phyloP scores from a whole-genome alignment of 2,113 vertebrate species.

The Hippocampus barbouri region DNA sequence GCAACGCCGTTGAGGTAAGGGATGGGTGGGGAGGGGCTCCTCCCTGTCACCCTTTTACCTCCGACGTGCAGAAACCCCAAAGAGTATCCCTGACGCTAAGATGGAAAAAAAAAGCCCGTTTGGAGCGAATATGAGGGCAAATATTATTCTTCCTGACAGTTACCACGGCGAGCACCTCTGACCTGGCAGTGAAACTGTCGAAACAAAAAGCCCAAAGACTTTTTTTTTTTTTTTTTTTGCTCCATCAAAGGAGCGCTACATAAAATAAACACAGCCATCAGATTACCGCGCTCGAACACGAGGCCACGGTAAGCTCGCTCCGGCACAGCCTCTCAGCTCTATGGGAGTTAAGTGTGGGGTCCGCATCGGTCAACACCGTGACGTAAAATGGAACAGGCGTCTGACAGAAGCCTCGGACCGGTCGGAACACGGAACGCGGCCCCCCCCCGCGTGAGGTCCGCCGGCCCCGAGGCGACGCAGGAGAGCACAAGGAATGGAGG shows the following conservation, averaged over 20 bases:
- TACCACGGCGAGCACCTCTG: conserved; percentile 77
- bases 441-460: conserved; percentile 67
- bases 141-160: conserved; percentile 82
- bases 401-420: conserved; percentile 75
- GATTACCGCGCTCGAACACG: conserved; percentile 76
- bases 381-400: conserved; percentile 82
- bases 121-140: conserved; percentile 77
- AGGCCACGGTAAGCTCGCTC: conserved; percentile 62
- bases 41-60: conserved; percentile 46
- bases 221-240: conserved; percentile 74
- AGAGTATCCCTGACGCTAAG: conserved; percentile 76
- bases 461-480: conserved; percentile 42
- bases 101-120: conserved; percentile 80
- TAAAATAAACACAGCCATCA: conserved; percentile 82
- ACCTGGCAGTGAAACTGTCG: conserved; percentile 73
- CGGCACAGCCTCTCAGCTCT: conserved; percentile 62
- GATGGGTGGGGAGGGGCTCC: background rate
- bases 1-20: conserved; percentile 41
- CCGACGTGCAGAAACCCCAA: conserved; percentile 59
- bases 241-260: conserved; percentile 77
- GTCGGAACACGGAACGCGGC: conserved; percentile 67
- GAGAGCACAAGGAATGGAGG: conserved; percentile 33
- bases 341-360: conserved; percentile 79
- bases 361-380: conserved; percentile 78
- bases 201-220: conserved; percentile 82